Conservation (phyloP, 2,113 vertebrate species). For the Neolamprologus longior region DNA sequence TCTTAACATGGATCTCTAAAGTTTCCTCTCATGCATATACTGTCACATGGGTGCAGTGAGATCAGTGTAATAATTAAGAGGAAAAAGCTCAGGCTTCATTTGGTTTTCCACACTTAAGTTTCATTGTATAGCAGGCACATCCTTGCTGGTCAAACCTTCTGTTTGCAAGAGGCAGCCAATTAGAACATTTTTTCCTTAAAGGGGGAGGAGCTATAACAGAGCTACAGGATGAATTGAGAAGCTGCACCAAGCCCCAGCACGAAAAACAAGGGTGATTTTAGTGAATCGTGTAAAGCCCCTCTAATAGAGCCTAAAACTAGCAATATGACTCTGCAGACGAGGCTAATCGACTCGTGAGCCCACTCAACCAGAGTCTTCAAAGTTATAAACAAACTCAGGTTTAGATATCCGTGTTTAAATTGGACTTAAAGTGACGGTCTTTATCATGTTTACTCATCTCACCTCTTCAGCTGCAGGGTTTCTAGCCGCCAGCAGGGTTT, state of each 20-base stretch:
- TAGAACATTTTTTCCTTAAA: background rate
- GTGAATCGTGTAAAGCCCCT: background rate
- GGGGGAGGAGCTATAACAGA: background rate
- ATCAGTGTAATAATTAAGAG: background rate
- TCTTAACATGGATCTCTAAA: background rate
- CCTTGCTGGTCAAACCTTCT: background rate
- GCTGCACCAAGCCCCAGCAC: background rate
- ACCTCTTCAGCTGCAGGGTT: constrained; percentile 88
- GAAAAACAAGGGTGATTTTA: background rate
- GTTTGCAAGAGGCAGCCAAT: background rate
- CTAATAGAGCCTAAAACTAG: background rate
- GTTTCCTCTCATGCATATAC: background rate
- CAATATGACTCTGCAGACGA: background rate
- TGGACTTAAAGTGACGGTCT: rapidly evolving
- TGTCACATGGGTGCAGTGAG: rapidly evolving
- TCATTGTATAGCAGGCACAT: background rate
- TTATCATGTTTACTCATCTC: background rate
- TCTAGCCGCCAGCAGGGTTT: constrained; percentile 79
- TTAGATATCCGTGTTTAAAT: rapidly evolving
- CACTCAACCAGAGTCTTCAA: background rate
- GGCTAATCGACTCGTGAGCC: background rate
- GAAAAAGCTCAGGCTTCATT: background rate
- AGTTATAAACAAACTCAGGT: background rate
- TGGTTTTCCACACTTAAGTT: background rate
- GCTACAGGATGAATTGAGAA: background rate